A percentile compares a stretch with the other conserved stretches of the same genome.
Evolutionary conservation across 2,888 invertebrate species (phyloP).

Genomic region (Sipha maydis): DNA sequence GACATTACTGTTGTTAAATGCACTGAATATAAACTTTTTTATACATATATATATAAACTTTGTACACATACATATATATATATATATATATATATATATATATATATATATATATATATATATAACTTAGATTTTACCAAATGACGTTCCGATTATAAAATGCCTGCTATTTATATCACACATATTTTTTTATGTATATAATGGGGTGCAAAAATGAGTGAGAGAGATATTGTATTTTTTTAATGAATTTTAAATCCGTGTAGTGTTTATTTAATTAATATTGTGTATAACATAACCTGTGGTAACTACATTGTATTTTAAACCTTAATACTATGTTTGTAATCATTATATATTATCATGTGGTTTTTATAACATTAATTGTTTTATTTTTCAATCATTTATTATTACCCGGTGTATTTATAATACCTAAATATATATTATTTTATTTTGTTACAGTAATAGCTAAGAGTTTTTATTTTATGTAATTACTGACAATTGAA

Average conservation of each 20-base stretch:
- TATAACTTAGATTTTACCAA: constrained; percentile 36
- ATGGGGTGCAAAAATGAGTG: constrained; percentile 32
- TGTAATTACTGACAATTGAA: background rate
- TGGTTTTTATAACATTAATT: constrained; percentile 49
- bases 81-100: background rate
- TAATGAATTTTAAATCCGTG: constrained; percentile 42
- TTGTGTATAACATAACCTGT: constrained; percentile 50
- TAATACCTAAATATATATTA: constrained; percentile 57
- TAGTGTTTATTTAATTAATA: constrained; percentile 49
- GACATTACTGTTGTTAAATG: constrained; percentile 38
- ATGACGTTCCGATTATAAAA: constrained; percentile 29
- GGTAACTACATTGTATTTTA: constrained; percentile 53
- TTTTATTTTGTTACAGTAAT: constrained; percentile 58
- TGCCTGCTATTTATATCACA: constrained; percentile 8
- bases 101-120: constrained; percentile 11
- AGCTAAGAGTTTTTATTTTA: constrained; percentile 19
- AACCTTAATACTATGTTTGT: constrained; percentile 24
- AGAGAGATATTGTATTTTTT: constrained; percentile 54
- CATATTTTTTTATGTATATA: constrained; percentile 27
- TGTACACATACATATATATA: background rate
- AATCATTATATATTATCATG: constrained; percentile 34
- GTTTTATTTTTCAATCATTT: constrained; percentile 58
- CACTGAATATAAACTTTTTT: constrained; percentile 37
- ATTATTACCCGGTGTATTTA: constrained; percentile 55
- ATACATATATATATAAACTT: background rate